Conservation (phyloP, 2,888 invertebrate species). For the Tenthredo distinguenda region DNA sequence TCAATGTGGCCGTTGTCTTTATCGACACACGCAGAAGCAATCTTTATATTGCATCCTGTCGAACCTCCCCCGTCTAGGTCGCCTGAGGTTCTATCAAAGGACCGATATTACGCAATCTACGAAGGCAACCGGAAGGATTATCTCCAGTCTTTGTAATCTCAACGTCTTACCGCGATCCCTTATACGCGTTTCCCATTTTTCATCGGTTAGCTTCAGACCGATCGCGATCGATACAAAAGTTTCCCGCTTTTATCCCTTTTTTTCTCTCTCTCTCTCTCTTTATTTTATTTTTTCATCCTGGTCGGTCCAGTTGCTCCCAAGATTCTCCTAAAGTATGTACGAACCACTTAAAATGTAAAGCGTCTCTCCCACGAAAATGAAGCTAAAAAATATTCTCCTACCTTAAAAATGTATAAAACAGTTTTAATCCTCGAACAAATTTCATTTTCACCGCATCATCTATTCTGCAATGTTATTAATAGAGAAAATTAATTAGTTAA, state of each 20-base stretch:
- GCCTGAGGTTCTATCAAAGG: conserved; percentile 44
- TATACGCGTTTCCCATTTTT: conserved; percentile 38
- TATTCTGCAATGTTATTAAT: not conserved
- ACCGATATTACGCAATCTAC: conserved; percentile 53
- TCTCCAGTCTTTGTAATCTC: conserved; percentile 50
- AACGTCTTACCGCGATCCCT: conserved; percentile 45
- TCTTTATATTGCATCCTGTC: conserved; percentile 51
- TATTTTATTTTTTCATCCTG: not conserved
- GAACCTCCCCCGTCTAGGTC: not conserved
- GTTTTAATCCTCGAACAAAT: not conserved
- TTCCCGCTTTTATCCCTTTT: not conserved
- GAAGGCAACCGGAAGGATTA: conserved; percentile 48
- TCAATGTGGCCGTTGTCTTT: conserved; percentile 52
- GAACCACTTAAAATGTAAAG: conserved; percentile 39
- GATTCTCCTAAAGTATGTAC: conserved; percentile 27
- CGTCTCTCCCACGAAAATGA: conserved; percentile 4
- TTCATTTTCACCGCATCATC: not conserved
- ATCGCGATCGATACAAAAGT: conserved; percentile 31
- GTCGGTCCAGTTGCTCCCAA: conserved; percentile 31
- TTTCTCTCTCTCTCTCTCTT: not conserved
- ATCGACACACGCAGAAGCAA: conserved; percentile 50
- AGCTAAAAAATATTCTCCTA: conserved; percentile 11
- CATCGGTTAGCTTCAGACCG: conserved; percentile 2
- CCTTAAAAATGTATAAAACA: not conserved
- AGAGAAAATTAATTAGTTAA: not conserved